Evolutionary conservation across 1,140 invertebrate genomes (phyloP).

Genomic region (Brachionus rubens): DNA sequence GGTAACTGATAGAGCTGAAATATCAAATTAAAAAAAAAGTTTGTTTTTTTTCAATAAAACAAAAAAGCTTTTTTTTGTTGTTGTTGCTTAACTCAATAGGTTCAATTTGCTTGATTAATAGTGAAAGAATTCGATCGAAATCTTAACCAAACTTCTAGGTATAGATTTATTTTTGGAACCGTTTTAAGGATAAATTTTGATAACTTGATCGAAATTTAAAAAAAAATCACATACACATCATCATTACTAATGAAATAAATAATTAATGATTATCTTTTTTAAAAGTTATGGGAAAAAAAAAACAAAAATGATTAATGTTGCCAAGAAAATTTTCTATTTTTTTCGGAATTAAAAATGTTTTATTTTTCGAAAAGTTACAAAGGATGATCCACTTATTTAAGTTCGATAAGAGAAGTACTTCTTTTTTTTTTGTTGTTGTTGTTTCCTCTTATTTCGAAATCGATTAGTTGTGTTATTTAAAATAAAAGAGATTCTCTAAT

Average conservation of each 20-base stretch:
- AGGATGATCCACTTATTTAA: no score
- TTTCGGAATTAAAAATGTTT: background rate
- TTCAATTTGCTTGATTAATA: no score
- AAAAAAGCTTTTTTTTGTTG: no score
- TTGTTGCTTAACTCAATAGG: no score
- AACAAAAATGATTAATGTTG: constrained; percentile 31
- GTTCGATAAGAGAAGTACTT: no score
- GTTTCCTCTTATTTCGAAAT: no score
- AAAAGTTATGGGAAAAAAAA: background rate
- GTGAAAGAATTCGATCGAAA: background rate
- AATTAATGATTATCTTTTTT: constrained; percentile 32
- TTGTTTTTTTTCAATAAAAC: no score
- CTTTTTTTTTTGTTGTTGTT: no score
- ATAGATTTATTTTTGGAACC: background rate
- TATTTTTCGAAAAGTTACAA: background rate
- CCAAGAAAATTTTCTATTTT: background rate
- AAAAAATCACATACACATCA: background rate
- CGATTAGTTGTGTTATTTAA: no score
- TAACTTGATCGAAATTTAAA: constrained; percentile 5
- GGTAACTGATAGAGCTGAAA: no score
- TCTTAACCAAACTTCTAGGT: background rate
- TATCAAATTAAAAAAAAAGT: no score
- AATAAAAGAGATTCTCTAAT: no score
- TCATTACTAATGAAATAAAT: background rate
- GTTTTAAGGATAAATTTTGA: constrained; percentile 22